Conservation (phyloP, 1,140 invertebrate genomes). For the Aphelenchoides avenae region DNA sequence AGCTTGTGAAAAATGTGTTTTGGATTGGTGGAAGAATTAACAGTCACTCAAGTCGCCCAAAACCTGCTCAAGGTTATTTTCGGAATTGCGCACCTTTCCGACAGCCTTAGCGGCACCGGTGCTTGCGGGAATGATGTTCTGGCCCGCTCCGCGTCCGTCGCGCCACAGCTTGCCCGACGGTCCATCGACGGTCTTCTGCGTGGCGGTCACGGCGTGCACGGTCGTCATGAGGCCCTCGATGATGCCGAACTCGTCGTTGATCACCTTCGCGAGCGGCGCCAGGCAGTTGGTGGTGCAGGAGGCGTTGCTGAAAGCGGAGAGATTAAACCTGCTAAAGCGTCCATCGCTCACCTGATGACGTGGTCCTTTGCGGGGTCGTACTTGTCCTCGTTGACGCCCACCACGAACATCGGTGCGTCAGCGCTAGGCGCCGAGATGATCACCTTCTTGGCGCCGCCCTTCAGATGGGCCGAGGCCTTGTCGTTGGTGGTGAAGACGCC, state of each 20-base stretch:
- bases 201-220: slow-evolving; percentile 92
- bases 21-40: too few relatives aligned
- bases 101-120: slow-evolving; percentile 98
- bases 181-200: slow-evolving; percentile 95
- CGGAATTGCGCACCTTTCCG: slow-evolving; percentile 74
- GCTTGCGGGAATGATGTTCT: slow-evolving; percentile 94
- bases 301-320: slow-evolving; percentile 75
- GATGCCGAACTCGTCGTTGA: slow-evolving; percentile 90
- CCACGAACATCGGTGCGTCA: slow-evolving; percentile 96
- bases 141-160: slow-evolving; percentile 87
- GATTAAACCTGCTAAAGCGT: background rate
- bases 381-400: slow-evolving; percentile 82
- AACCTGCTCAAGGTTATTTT: too few relatives aligned
- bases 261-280: slow-evolving; percentile 92
- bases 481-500: too few relatives aligned
- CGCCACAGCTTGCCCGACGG: slow-evolving; percentile 82
- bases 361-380: slow-evolving; percentile 74
- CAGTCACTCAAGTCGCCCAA: too few relatives aligned
- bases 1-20: background rate
- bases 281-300: slow-evolving; percentile 99
- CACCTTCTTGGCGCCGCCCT: slow-evolving; percentile 67
- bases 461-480: slow-evolving; percentile 60
- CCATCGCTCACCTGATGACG: slow-evolving; percentile 65
- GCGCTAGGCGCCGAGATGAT: slow-evolving; percentile 94
- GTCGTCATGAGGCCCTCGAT: slow-evolving; percentile 97